Evolutionary conservation across 2,113 vertebrate genomes (phyloP).

Genomic region (Cynopterus brachyotis): DNA sequence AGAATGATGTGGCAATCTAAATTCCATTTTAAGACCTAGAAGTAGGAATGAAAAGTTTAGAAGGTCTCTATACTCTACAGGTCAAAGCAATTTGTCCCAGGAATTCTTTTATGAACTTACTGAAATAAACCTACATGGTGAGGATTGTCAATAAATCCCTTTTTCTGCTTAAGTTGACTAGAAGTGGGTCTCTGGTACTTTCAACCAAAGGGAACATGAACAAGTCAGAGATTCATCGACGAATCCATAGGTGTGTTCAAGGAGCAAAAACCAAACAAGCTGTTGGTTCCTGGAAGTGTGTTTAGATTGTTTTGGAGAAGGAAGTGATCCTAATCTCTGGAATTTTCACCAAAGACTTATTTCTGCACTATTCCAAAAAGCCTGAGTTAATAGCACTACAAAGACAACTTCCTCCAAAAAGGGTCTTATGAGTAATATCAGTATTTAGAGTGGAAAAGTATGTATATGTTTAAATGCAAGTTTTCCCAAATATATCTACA

Average conservation of each 20-base stretch:
- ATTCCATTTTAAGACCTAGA: background rate
- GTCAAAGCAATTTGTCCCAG: background rate
- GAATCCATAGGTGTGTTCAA: background rate
- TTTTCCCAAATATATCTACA: background rate
- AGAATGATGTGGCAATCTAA: background rate
- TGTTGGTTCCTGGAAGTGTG: background rate
- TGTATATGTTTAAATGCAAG: background rate
- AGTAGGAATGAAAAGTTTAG: background rate
- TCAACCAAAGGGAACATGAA: background rate
- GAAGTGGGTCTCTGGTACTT: background rate
- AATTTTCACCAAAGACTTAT: background rate
- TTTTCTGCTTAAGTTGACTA: background rate
- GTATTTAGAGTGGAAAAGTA: background rate
- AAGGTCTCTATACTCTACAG: background rate
- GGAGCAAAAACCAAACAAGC: background rate
- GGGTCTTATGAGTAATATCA: background rate
- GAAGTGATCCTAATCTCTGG: background rate
- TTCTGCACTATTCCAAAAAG: background rate
- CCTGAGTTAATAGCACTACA: background rate
- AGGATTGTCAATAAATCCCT: background rate
- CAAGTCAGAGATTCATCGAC: background rate
- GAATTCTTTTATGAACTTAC: background rate
- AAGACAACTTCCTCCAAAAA: background rate
- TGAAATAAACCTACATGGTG: background rate
- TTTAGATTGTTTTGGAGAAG: background rate